These are phyloP conservation scores for Polyommatus icarus DNA, from an alignment of 2,888 invertebrate species.

Conservation along the genomic window DNA sequence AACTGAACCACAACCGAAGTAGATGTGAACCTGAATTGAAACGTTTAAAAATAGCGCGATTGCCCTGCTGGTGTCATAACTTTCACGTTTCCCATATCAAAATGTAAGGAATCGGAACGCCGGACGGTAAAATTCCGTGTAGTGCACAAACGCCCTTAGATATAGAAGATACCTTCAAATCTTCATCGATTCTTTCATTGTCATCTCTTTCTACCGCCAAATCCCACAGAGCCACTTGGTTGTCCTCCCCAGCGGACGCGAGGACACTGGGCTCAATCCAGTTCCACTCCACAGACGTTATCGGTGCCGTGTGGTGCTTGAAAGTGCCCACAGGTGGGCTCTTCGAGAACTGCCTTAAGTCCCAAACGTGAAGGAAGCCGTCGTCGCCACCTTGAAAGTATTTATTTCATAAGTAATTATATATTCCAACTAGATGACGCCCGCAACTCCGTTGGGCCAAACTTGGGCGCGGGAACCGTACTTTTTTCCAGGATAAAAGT, in stretches of 20 bases:
- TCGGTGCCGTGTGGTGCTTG: slow-evolving; percentile 95
- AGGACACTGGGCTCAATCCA: slow-evolving; percentile 95
- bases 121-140: too few species aligned
- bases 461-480: too few species aligned
- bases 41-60: too few species aligned
- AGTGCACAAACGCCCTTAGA: too few species aligned
- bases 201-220: slow-evolving; percentile 92
- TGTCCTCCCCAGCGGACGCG: slow-evolving; percentile 95
- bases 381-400: slow-evolving; percentile 93
- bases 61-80: too few species aligned
- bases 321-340: slow-evolving; percentile 93
- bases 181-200: slow-evolving; percentile 79
- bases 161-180: slow-evolving; percentile 73
- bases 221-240: slow-evolving; percentile 99
- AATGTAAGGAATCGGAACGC: too few species aligned
- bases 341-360: slow-evolving; percentile 90
- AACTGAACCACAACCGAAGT: too few species aligned
- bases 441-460: too few species aligned
- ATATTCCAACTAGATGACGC: too few species aligned
- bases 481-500: too few species aligned
- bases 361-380: slow-evolving; percentile 96
- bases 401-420: neutral
- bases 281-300: slow-evolving; percentile 99
- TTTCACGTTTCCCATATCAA: too few species aligned
- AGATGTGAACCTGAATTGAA: too few species aligned